Evolutionary conservation across 2,888 invertebrate genomes (phyloP).

Genomic region (Zele albiditarsus): DNA sequence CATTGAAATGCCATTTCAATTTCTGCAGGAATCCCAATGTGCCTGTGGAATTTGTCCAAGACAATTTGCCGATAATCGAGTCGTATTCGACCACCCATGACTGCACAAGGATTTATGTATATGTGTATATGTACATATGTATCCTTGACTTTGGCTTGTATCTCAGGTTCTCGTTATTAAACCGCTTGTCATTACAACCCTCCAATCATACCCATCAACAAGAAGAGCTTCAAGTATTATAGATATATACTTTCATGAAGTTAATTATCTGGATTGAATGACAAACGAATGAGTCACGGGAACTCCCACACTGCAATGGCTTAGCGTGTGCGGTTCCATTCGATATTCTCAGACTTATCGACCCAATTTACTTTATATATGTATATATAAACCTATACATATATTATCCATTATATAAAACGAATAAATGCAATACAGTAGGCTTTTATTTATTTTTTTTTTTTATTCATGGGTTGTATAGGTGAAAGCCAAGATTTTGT

Average conservation of each 20-base stretch:
- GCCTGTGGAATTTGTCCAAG: constrained; percentile 38
- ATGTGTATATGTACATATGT: too few relatives aligned
- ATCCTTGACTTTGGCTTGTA: not conserved
- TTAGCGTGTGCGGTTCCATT: constrained; percentile 39
- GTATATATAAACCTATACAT: not conserved
- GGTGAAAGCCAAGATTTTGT: not conserved
- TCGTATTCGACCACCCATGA: constrained; percentile 12
- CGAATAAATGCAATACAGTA: not conserved
- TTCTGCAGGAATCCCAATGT: constrained; percentile 28
- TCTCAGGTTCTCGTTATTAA: constrained; percentile 17
- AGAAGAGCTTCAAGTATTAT: constrained; percentile 2
- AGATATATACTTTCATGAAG: constrained; percentile 15
- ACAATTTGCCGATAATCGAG: constrained; percentile 44
- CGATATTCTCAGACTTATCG: constrained; percentile 52
- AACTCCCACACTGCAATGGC: constrained; percentile 39
- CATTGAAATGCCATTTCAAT: constrained; percentile 33
- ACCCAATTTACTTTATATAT: constrained; percentile 41
- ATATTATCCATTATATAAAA: not conserved
- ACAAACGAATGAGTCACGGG: constrained; percentile 42
- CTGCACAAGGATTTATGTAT: not conserved
- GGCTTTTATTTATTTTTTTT: not conserved
- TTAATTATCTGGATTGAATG: constrained; percentile 46
- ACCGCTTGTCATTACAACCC: constrained; percentile 21
- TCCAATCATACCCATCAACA: constrained; percentile 12
- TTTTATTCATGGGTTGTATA: not conserved